phyloP scores from a whole-genome alignment of 2,113 vertebrate genomes.

The Aplodontia rufa region DNA sequence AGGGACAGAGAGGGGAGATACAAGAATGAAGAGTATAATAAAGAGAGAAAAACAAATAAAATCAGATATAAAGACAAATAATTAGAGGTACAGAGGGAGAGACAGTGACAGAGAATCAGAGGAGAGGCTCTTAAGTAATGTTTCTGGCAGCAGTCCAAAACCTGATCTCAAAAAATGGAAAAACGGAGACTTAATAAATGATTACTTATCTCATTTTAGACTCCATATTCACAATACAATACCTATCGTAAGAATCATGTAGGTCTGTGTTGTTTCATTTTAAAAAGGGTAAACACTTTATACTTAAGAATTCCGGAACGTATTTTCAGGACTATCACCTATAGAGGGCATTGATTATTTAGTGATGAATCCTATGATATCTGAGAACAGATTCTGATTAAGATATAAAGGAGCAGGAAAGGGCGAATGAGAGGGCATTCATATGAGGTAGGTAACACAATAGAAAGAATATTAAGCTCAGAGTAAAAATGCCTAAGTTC shows the following conservation, averaged over 20 bases:
- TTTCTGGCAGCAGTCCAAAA: not conserved
- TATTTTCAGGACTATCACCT: not conserved
- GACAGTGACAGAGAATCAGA: not conserved
- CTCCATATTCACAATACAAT: not conserved
- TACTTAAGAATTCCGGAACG: not conserved
- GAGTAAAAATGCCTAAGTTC: not conserved
- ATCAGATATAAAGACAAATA: not conserved
- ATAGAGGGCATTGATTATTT: not conserved
- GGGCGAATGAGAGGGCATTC: not conserved
- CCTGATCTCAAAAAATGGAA: not conserved
- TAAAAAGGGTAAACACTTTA: conserved; percentile 46
- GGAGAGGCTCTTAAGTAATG: not conserved
- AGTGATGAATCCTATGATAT: not conserved
- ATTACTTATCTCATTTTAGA: not conserved
- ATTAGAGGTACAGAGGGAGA: not conserved
- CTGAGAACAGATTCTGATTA: not conserved
- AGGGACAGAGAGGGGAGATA: not conserved
- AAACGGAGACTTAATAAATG: not conserved
- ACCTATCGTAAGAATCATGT: not conserved
- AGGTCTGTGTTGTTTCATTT: not conserved
- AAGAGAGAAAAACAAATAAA: not conserved
- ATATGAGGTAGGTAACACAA: not conserved
- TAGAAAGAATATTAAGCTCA: not conserved
- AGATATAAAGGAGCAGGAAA: not conserved
- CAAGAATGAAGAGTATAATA: not conserved